These are phyloP conservation scores for Elgaria multicarinata DNA, from an alignment of 2,113 vertebrate species.

Conservation along the genomic window DNA sequence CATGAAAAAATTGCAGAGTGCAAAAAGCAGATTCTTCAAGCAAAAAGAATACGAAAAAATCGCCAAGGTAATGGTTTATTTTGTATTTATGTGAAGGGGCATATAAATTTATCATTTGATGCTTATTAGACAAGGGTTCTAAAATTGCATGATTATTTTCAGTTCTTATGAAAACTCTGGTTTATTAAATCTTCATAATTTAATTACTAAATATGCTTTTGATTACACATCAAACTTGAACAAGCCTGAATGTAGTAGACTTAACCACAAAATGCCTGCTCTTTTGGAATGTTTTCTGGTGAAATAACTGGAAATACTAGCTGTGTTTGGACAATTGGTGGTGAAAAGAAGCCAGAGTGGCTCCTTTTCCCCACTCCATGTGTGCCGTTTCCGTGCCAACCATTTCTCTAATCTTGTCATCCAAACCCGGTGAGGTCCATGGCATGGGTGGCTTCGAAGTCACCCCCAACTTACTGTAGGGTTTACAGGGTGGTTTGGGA, in stretches of 20 bases:
- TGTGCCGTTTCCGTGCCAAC: too few species aligned
- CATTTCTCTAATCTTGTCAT: too few species aligned
- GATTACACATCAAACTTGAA: not conserved
- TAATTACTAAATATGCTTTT: not conserved
- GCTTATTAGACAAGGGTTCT: not conserved
- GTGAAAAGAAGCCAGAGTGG: too few species aligned
- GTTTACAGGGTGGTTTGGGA: too few species aligned
- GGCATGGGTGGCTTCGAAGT: too few species aligned
- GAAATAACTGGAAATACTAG: not conserved
- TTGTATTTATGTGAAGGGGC: not conserved
- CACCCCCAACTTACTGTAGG: too few species aligned
- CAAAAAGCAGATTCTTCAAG: slow-evolving; percentile 97
- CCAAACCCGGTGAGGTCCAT: too few species aligned
- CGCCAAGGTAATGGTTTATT: slow-evolving; percentile 87
- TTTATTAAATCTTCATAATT: not conserved
- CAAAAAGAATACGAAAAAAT: slow-evolving; percentile 97
- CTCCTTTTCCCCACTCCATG: too few species aligned
- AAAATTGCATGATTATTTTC: not conserved
- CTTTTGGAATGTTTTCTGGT: not conserved
- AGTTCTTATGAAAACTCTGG: not conserved
- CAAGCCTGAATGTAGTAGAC: not conserved
- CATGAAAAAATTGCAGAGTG: slow-evolving; percentile 98
- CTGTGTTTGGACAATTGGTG: too few species aligned
- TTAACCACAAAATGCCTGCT: not conserved
- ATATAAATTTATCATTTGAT: not conserved